Percentiles rank a stretch among this genome's conserved stretches.
Evolutionary conservation across 1,140 invertebrate species (phyloP).

Genomic region (Tenebrio molitor): DNA sequence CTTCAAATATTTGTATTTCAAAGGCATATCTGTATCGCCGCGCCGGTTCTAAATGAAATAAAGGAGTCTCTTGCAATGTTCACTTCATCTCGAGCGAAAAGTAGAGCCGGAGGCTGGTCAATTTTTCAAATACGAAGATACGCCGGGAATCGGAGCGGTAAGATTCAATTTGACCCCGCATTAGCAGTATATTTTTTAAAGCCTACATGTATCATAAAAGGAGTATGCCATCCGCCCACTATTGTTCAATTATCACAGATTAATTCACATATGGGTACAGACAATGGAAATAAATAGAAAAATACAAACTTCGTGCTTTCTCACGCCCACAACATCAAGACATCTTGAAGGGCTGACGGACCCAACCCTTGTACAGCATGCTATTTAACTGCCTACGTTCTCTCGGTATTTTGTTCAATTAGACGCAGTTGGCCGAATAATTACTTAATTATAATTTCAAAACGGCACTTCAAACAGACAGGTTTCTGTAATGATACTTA

Average conservation of each 20-base stretch:
- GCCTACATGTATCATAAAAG: slow-evolving; percentile 20
- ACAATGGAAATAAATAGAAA: slow-evolving; percentile 35
- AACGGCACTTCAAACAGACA: slow-evolving; percentile 50
- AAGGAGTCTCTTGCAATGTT: slow-evolving; percentile 32
- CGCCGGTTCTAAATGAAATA: slow-evolving; percentile 37
- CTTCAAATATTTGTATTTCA: slow-evolving; percentile 45
- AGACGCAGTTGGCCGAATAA: slow-evolving; percentile 41
- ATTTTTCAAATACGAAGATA: slow-evolving; percentile 39
- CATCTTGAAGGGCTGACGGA: slow-evolving; percentile 15
- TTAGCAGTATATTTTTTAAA: slow-evolving; percentile 1
- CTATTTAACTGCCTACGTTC: slow-evolving; percentile 35
- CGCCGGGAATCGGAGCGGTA: slow-evolving; percentile 8
- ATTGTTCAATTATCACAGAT: slow-evolving; percentile 27
- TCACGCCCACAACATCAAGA: slow-evolving; percentile 20
- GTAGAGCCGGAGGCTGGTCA: slow-evolving; percentile 26
- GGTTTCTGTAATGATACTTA: slow-evolving; percentile 29
- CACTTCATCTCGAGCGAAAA: slow-evolving; percentile 40
- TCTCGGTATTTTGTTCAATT: slow-evolving; percentile 29
- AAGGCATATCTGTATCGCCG: slow-evolving; percentile 41
- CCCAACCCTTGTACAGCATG: slow-evolving; percentile 23
- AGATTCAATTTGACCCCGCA: slow-evolving; percentile 25
- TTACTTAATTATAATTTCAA: slow-evolving; percentile 54
- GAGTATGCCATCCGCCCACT: slow-evolving; percentile 4
- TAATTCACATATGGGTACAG: slow-evolving; percentile 18
- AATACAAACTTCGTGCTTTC: slow-evolving; percentile 13